Evolutionary conservation across 2,888 invertebrate species (phyloP).

Genomic region (Cepaea hortensis): DNA sequence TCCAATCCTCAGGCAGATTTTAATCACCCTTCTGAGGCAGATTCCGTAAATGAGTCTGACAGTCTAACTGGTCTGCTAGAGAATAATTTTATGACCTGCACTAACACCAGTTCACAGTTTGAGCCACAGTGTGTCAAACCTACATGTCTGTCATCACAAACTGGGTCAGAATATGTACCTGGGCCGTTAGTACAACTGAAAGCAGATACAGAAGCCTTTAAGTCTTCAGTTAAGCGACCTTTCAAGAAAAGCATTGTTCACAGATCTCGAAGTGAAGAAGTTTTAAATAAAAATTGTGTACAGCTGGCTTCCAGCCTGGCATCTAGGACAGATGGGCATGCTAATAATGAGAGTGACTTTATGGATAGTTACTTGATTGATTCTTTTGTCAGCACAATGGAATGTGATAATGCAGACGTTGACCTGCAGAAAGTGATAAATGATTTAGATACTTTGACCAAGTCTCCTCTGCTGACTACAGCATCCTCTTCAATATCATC

Average conservation of each 20-base stretch:
- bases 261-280: slow-evolving; percentile 36
- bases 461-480: slow-evolving; percentile 28
- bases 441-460: slow-evolving; percentile 37
- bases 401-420: slow-evolving; percentile 18
- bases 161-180: neutral
- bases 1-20: slow-evolving; percentile 17
- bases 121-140: neutral
- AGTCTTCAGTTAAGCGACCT: slow-evolving; percentile 23
- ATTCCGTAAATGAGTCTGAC: neutral
- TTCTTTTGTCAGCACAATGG: slow-evolving; percentile 42
- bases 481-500: slow-evolving; percentile 39
- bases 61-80: neutral
- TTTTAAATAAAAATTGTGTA: slow-evolving; percentile 20
- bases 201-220: neutral
- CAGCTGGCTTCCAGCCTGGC: neutral
- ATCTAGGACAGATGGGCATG: neutral
- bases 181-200: neutral
- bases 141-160: neutral
- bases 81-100: neutral
- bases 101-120: neutral
- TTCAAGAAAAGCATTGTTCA: slow-evolving; percentile 45
- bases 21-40: neutral
- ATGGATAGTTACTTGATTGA: slow-evolving; percentile 31
- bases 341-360: slow-evolving; percentile 14
- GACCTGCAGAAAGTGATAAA: slow-evolving; percentile 43